These are phyloP conservation scores for Rhynchophorus ferrugineus DNA, from an alignment of 1,140 invertebrate species.

Conservation along the genomic window DNA sequence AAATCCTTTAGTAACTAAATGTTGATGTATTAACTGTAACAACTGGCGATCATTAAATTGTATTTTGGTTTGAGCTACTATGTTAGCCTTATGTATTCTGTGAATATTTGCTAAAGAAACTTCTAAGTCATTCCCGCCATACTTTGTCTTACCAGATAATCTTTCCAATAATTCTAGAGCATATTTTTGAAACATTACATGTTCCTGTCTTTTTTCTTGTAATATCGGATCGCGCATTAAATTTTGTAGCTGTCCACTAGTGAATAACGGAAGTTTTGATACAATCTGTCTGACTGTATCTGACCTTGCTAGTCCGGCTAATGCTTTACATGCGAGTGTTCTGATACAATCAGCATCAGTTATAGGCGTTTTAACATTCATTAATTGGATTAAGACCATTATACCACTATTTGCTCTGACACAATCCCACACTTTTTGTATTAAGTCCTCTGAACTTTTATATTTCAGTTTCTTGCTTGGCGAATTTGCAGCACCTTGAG, in stretches of 20 bases:
- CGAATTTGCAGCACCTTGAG: slow-evolving; percentile 46
- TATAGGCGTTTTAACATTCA: slow-evolving; percentile 89
- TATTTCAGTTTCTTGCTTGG: slow-evolving; percentile 65
- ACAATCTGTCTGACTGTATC: slow-evolving; percentile 92
- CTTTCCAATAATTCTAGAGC: slow-evolving; percentile 84
- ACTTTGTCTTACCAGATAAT: slow-evolving; percentile 86
- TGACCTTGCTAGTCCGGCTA: slow-evolving; percentile 85
- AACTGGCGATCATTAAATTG: slow-evolving; percentile 89
- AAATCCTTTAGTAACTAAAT: slow-evolving; percentile 72
- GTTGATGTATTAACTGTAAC: slow-evolving; percentile 84
- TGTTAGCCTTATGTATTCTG: slow-evolving; percentile 73
- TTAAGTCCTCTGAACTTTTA: slow-evolving; percentile 74
- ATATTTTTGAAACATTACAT: slow-evolving; percentile 93
- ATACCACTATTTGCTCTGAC: slow-evolving; percentile 92
- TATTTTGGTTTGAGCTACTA: slow-evolving; percentile 92
- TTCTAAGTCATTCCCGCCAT: slow-evolving; percentile 67
- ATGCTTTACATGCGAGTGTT: slow-evolving; percentile 82
- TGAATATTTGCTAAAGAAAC: slow-evolving; percentile 79
- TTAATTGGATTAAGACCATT: slow-evolving; percentile 76
- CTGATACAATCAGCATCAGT: slow-evolving; percentile 94
- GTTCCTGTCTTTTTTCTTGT: slow-evolving; percentile 91
- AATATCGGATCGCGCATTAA: slow-evolving; percentile 94
- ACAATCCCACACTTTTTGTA: slow-evolving; percentile 88
- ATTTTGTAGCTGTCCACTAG: slow-evolving; percentile 82
- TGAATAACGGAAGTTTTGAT: slow-evolving; percentile 91